These are phyloP conservation scores for Catostomus latipinnis DNA, from an alignment of 2,797 vertebrate species.

Conservation along the genomic window DNA sequence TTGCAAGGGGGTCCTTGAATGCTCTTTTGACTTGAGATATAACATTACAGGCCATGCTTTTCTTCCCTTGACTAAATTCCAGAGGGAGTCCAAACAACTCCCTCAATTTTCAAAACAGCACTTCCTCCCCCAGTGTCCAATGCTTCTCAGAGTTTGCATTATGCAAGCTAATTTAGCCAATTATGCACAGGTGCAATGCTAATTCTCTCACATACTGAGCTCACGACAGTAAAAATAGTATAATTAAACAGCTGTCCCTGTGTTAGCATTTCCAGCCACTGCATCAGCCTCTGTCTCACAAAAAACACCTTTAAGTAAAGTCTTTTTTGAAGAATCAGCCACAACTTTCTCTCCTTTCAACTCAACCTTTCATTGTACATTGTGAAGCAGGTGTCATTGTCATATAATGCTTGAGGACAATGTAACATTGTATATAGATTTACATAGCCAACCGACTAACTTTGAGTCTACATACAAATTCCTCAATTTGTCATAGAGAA, in stretches of 20 bases:
- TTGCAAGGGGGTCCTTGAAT: slow-evolving; percentile 57
- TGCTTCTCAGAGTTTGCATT: slow-evolving; percentile 77
- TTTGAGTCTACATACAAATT: slow-evolving; percentile 21
- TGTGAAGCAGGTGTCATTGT: slow-evolving; percentile 36
- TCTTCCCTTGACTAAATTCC: slow-evolving; percentile 66
- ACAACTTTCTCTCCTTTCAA: slow-evolving; percentile 53
- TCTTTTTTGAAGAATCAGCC: slow-evolving; percentile 47
- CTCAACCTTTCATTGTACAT: slow-evolving; percentile 45
- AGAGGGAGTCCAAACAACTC: slow-evolving; percentile 72
- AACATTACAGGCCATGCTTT: slow-evolving; percentile 73
- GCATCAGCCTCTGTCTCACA: slow-evolving; percentile 60
- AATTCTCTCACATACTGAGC: slow-evolving; percentile 79
- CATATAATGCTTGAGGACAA: slow-evolving; percentile 4
- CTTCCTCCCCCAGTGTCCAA: slow-evolving; percentile 64
- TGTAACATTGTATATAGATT: slow-evolving; percentile 10
- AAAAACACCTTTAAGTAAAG: slow-evolving; percentile 58
- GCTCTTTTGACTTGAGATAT: slow-evolving; percentile 64
- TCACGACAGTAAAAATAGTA: slow-evolving; percentile 83
- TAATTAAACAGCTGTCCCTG: slow-evolving; percentile 80
- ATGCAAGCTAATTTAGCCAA: slow-evolving; percentile 84
- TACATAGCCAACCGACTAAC: slow-evolving; percentile 9
- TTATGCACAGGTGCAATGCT: slow-evolving; percentile 87
- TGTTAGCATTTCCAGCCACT: slow-evolving; percentile 68
- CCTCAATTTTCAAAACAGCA: slow-evolving; percentile 66
- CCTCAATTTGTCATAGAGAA: slow-evolving; percentile 13